These are phyloP conservation scores for Vulpes lagopus DNA, from an alignment of 2,113 vertebrate species.

Conservation along the genomic window DNA sequence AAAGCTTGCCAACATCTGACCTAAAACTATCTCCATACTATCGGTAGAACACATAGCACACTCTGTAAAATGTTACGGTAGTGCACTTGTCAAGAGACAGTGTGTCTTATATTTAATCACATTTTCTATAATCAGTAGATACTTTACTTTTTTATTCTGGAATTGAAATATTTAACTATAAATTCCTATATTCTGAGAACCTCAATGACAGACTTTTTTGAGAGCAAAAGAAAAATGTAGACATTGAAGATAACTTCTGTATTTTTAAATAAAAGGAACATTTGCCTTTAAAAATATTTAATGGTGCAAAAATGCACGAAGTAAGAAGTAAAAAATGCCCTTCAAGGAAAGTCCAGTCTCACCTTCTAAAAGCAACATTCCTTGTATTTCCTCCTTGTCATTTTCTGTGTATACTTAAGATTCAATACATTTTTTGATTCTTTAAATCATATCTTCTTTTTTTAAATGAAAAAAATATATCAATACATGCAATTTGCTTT, in stretches of 20 bases:
- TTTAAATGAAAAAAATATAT: neutral
- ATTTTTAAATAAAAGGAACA: conserved; percentile 27
- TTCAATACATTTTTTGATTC: neutral
- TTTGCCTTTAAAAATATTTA: conserved; percentile 53
- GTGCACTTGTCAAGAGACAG: neutral
- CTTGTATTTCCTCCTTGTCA: neutral
- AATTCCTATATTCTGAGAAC: conserved; percentile 29
- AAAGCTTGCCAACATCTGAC: neutral
- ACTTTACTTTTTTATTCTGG: conserved; percentile 28
- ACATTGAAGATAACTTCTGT: neutral
- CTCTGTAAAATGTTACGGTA: neutral
- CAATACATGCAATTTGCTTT: neutral
- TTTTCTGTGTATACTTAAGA: neutral
- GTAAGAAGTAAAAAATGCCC: conserved; percentile 16
- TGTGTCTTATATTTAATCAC: neutral
- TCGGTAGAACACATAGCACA: neutral
- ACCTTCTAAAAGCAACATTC: conserved; percentile 10
- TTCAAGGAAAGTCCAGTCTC: neutral
- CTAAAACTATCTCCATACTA: conserved; percentile 18
- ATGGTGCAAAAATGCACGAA: neutral
- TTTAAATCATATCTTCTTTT: conserved; percentile 1
- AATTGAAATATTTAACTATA: conserved; percentile 56
- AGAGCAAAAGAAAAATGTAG: neutral
- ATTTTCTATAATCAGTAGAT: conserved; percentile 8
- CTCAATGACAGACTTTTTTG: neutral